Percentiles rank a stretch among this genome's conserved stretches.
These are phyloP conservation scores for Drosophila bocki DNA, from an alignment of 1,140 invertebrate species.

Conservation along the genomic window DNA sequence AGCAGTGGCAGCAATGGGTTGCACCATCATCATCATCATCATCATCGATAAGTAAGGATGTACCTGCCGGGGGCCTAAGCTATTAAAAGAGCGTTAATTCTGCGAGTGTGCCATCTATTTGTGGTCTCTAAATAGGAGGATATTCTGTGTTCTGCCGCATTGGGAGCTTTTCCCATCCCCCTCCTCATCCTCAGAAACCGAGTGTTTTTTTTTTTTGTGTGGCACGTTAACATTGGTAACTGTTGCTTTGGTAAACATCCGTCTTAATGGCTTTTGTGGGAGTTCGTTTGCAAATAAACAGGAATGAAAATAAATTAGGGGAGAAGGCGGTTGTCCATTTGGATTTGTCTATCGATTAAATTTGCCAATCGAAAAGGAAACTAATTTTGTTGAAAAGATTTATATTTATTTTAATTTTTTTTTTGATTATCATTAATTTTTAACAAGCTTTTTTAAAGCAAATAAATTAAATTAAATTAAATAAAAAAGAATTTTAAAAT, in stretches of 20 bases:
- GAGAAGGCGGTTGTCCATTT: neutral
- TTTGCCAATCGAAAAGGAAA: neutral
- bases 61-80: constrained; percentile 21
- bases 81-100: constrained; percentile 53
- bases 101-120: constrained; percentile 39
- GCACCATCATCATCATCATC: constrained; percentile 14
- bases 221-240: constrained; percentile 45
- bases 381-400: neutral
- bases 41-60: constrained; percentile 17
- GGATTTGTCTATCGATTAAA: neutral
- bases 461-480: no score
- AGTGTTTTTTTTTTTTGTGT: constrained; percentile 9
- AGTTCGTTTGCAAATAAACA: constrained; percentile 1
- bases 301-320: neutral
- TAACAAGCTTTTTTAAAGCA: no score
- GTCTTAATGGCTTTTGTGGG: constrained; percentile 34
- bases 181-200: neutral
- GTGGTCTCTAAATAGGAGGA: constrained; percentile 28
- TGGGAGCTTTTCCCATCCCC: constrained; percentile 14
- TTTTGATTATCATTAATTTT: no score
- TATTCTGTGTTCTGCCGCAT: constrained; percentile 3
- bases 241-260: constrained; percentile 55
- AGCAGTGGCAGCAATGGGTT: constrained; percentile 27
- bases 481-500: no score
- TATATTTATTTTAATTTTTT: neutral